phyloP scores from a whole-genome alignment of 1,140 invertebrate genomes.

The Dendroctonus ponderosae region DNA sequence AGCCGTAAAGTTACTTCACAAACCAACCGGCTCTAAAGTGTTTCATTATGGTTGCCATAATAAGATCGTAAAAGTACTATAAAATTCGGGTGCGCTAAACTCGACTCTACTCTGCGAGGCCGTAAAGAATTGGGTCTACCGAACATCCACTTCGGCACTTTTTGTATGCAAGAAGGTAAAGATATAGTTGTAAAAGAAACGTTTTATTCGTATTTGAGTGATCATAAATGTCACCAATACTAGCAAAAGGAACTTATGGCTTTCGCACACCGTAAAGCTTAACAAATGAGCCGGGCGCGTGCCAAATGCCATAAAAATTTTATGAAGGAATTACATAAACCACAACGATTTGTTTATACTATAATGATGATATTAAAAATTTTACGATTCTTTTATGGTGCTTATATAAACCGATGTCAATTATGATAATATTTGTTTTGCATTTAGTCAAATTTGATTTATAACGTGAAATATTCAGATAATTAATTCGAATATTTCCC shows the following conservation, averaged over 20 bases:
- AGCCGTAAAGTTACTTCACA: conserved; percentile 33
- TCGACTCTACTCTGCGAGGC: conserved; percentile 12
- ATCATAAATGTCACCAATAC: conserved; percentile 47
- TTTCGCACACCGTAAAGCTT: conserved; percentile 38
- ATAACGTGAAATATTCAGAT: too few species aligned
- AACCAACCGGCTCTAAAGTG: conserved; percentile 31
- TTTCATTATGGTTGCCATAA: conserved; percentile 33
- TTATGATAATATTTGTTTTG: conserved; percentile 21
- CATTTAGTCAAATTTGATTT: background rate
- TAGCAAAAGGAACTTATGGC: conserved; percentile 37
- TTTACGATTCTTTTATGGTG: conserved; percentile 33
- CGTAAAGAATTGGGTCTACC: conserved; percentile 9
- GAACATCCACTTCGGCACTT: conserved; percentile 35
- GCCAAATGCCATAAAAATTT: conserved; percentile 44
- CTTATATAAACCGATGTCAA: conserved; percentile 8
- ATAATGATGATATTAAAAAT: conserved; percentile 35
- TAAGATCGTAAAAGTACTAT: conserved; percentile 36
- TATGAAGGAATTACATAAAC: conserved; percentile 38
- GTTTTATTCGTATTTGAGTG: conserved; percentile 47
- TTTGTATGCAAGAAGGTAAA: conserved; percentile 43
- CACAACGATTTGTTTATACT: conserved; percentile 42
- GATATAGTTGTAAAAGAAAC: conserved; percentile 43
- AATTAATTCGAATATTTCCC: too few species aligned
- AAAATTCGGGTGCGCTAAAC: conserved; percentile 25
- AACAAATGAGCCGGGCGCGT: conserved; percentile 36